A percentile compares a stretch with the other conserved stretches of the same genome.
phyloP scores from a whole-genome alignment of 1,140 invertebrate species.

The Drosophila santomea region DNA sequence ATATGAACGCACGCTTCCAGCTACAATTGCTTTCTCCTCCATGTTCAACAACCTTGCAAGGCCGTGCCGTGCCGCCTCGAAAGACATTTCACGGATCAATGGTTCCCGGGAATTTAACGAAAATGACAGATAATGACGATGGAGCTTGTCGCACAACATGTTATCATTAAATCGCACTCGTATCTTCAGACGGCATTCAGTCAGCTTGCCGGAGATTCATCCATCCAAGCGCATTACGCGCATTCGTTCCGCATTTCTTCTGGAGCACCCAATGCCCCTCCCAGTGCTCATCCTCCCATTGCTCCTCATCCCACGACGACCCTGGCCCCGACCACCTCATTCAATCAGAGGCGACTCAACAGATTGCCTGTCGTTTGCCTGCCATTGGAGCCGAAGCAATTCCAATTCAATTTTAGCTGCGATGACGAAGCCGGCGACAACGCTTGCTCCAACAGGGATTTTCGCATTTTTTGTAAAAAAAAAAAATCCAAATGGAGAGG shows the following conservation, averaged over 20 bases:
- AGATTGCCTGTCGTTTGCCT: conserved; percentile 80
- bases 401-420: conserved; percentile 79
- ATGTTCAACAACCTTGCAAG: conserved; percentile 7
- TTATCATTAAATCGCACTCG: conserved; percentile 55
- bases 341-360: conserved; percentile 75
- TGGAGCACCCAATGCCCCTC: background rate
- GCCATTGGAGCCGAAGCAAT: conserved; percentile 78
- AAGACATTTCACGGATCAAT: conserved; percentile 10
- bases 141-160: conserved; percentile 54
- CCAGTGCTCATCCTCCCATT: background rate
- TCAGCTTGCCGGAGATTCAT: conserved; percentile 13
- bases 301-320: background rate
- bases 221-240: conserved; percentile 62
- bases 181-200: conserved; percentile 32
- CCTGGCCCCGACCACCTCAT: conserved; percentile 35
- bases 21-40: background rate
- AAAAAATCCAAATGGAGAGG: conserved; percentile 34
- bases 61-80: background rate
- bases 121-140: conserved; percentile 52
- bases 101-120: conserved; percentile 20
- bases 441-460: conserved; percentile 60
- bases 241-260: conserved; percentile 45
- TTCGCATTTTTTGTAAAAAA: conserved; percentile 51
- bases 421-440: conserved; percentile 55
- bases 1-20: background rate